Conservation (phyloP, 2,888 invertebrate genomes). For the Ichneumon xanthorius region DNA sequence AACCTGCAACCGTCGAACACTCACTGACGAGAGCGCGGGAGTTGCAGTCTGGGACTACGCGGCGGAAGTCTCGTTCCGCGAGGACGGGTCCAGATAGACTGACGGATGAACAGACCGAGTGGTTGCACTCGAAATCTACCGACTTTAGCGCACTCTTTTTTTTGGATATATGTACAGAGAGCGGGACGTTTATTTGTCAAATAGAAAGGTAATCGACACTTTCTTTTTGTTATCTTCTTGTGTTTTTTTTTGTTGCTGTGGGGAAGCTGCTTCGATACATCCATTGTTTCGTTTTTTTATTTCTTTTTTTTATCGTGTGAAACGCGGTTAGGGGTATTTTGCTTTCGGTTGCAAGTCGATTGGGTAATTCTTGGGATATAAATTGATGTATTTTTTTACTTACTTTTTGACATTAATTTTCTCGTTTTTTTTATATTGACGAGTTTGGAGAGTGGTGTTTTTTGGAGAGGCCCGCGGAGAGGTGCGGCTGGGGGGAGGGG, state of each 20-base stretch:
- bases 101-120: conserved; percentile 18
- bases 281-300: neutral
- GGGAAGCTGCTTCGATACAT: conserved; percentile 8
- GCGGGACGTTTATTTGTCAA: conserved; percentile 18
- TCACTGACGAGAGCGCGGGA: neutral
- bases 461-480: too few relatives aligned
- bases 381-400: neutral
- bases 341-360: neutral
- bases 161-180: neutral
- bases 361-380: neutral
- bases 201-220: conserved; percentile 34
- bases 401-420: neutral
- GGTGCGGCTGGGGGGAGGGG: too few relatives aligned
- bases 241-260: conserved; percentile 1
- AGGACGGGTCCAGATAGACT: conserved; percentile 21
- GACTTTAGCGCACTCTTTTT: conserved; percentile 10
- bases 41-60: neutral
- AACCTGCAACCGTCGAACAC: conserved; percentile 5
- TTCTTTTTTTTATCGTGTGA: neutral
- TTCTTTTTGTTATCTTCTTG: neutral
- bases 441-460: too few relatives aligned
- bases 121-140: conserved; percentile 24
- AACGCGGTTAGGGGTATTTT: neutral
- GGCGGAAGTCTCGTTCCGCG: conserved; percentile 26
- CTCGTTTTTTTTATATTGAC: too few relatives aligned